Percentiles rank a stretch among this genome's conserved stretches.
phyloP scores from a whole-genome alignment of 92 coral and sea anemone genomes.

The Zoanthus sansibaricus region DNA sequence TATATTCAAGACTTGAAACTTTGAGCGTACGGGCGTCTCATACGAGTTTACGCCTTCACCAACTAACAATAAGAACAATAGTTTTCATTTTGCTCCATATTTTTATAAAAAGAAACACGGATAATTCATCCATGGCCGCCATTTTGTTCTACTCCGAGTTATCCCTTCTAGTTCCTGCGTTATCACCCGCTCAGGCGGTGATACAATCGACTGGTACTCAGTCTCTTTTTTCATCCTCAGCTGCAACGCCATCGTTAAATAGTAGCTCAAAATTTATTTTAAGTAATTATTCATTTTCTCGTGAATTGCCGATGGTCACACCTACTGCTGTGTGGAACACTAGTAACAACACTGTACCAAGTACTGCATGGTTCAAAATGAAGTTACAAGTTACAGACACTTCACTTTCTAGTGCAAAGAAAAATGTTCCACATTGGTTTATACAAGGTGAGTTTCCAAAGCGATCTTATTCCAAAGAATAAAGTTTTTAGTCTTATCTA shows the following conservation, averaged over 20 bases:
- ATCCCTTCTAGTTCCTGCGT: background rate
- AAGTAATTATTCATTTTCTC: background rate
- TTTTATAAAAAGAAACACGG: constrained; percentile 24
- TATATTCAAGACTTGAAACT: background rate
- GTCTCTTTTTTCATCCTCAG: background rate
- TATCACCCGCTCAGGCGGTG: background rate
- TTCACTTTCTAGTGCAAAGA: background rate
- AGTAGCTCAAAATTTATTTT: background rate
- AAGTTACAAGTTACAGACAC: background rate
- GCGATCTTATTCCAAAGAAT: background rate
- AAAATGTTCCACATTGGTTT: constrained; percentile 7
- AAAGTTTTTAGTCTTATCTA: background rate
- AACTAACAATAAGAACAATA: background rate
- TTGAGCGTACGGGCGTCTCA: background rate
- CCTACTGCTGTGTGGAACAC: background rate
- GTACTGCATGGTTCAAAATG: background rate
- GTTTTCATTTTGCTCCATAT: background rate
- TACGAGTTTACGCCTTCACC: background rate
- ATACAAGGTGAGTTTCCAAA: background rate
- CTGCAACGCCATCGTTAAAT: constrained; percentile 15
- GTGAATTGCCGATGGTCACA: background rate
- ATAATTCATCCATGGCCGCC: background rate
- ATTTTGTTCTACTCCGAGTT: constrained; percentile 8
- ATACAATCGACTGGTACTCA: background rate
- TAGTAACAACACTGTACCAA: background rate